phyloP scores from a whole-genome alignment of 2,113 vertebrate species.

The Coregonus clupeaformis region DNA sequence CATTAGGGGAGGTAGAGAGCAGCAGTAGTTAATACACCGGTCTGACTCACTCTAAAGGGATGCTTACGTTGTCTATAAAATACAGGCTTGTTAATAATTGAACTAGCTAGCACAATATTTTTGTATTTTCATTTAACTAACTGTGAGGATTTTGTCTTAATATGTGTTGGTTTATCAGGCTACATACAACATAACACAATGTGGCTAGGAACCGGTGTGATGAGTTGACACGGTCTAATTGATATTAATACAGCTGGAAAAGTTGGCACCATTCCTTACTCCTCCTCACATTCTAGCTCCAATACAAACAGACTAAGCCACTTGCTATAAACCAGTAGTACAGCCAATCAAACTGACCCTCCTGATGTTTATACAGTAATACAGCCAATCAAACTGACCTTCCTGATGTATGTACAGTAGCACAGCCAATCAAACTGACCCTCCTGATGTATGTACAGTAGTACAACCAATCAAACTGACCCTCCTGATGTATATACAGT shows the following conservation, averaged over 20 bases:
- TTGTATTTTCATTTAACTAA: neutral
- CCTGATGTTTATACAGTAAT: too few relatives aligned
- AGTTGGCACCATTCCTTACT: neutral
- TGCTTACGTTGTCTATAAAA: neutral
- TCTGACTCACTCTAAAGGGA: slow-evolving; percentile 30
- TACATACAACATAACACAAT: neutral
- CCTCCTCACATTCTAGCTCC: neutral
- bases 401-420: too few relatives aligned
- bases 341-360: neutral
- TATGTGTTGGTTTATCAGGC: slow-evolving; percentile 27
- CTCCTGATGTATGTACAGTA: too few relatives aligned
- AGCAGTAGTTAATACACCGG: slow-evolving; percentile 89
- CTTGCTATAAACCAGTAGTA: neutral
- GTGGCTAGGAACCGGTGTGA: neutral
- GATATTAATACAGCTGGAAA: neutral
- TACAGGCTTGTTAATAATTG: neutral
- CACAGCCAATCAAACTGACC: too few relatives aligned
- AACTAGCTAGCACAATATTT: neutral
- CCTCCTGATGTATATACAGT: too few relatives aligned
- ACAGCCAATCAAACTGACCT: too few relatives aligned
- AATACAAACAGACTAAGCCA: neutral
- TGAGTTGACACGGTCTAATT: neutral
- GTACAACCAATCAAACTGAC: too few relatives aligned
- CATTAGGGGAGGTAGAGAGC: slow-evolving; percentile 90
- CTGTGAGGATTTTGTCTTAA: slow-evolving; percentile 1